Percentiles rank a stretch among this genome's conserved stretches.
Conservation (phyloP, 2,797 vertebrate species). For the Sebastes hubbsi region DNA sequence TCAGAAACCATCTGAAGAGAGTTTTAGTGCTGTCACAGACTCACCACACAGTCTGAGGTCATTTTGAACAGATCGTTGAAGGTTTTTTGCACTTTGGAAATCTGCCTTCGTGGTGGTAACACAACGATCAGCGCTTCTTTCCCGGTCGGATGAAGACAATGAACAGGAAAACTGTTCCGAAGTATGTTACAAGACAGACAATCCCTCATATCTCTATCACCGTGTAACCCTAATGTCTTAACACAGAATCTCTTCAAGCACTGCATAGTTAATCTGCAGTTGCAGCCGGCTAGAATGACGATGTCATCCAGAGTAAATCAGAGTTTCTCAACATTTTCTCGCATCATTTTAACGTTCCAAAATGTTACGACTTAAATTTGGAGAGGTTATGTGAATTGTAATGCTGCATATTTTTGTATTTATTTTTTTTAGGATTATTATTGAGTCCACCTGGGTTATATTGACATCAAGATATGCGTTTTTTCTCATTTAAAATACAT, state of each 20-base stretch:
- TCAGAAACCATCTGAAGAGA: background rate
- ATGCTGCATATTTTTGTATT: background rate
- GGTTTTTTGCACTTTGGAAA: conserved; percentile 19
- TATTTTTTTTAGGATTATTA: background rate
- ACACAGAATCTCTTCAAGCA: background rate
- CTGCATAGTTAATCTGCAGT: background rate
- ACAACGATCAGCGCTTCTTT: background rate
- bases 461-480: background rate
- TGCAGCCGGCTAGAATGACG: background rate
- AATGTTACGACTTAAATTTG: too few species aligned
- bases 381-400: background rate
- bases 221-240: background rate
- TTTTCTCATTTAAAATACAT: background rate
- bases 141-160: background rate
- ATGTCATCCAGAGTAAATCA: background rate
- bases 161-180: background rate
- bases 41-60: background rate
- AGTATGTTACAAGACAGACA: background rate
- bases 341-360: background rate
- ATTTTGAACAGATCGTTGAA: background rate
- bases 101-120: background rate
- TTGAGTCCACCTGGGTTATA: background rate
- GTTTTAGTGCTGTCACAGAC: background rate
- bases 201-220: background rate
- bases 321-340: background rate